A percentile compares a stretch with the other conserved stretches of the same genome.
phyloP scores from a whole-genome alignment of 2,888 invertebrate species.

The Lasioglossum zephyrum region DNA sequence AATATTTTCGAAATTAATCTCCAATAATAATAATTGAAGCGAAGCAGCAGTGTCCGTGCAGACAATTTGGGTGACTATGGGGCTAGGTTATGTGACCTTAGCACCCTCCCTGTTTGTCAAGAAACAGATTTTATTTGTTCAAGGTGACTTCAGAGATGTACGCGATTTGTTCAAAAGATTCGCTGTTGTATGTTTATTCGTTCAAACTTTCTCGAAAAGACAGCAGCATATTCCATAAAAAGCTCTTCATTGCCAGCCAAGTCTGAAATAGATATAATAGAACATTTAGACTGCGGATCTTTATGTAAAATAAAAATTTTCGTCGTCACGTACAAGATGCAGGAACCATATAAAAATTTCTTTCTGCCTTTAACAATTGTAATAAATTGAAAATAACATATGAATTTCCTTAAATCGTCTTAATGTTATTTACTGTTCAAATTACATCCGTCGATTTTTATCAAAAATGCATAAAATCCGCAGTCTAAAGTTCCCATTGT shows the following conservation, averaged over 20 bases:
- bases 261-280: not conserved
- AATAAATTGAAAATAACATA: too few species aligned
- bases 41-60: not conserved
- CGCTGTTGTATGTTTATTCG: not conserved
- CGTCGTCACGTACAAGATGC: too few species aligned
- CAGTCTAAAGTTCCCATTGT: not conserved
- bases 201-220: not conserved
- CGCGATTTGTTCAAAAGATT: not conserved
- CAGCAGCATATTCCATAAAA: not conserved
- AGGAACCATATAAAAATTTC: too few species aligned
- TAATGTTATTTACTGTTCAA: too few species aligned
- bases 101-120: not conserved
- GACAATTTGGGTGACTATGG: not conserved
- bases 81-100: constrained; percentile 34
- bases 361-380: too few species aligned
- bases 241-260: not conserved
- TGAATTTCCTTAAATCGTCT: too few species aligned
- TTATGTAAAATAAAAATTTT: too few species aligned
- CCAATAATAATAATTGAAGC: not conserved
- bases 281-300: too few species aligned
- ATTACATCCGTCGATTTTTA: too few species aligned
- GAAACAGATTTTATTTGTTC: not conserved
- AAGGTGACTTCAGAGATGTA: not conserved
- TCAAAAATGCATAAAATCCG: too few species aligned
- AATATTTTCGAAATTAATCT: not conserved